phyloP scores from a whole-genome alignment of 2,888 invertebrate genomes.

The Apodemia mormo region DNA sequence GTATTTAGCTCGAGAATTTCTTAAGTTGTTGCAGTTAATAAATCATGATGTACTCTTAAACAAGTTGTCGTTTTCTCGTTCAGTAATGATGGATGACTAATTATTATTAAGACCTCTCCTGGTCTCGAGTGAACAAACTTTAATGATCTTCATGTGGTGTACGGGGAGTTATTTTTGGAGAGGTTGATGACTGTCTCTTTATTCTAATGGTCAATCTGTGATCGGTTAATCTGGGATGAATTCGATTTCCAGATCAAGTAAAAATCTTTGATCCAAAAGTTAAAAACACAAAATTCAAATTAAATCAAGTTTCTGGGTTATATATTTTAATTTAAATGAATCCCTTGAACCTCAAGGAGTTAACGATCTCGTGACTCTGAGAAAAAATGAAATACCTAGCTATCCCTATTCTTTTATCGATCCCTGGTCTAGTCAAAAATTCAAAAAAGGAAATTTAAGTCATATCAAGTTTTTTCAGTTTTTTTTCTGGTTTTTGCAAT shows the following conservation, averaged over 20 bases:
- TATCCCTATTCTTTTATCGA: too few species aligned
- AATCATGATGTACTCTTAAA: background rate
- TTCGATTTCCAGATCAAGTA: background rate
- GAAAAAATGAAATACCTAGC: too few species aligned
- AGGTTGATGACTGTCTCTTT: background rate
- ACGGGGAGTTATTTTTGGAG: background rate
- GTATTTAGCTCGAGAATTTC: too few species aligned
- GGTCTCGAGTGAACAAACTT: slow-evolving; percentile 1
- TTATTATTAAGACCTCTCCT: slow-evolving; percentile 3
- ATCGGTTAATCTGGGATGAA: background rate
- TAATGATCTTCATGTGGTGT: slow-evolving; percentile 3
- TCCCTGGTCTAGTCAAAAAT: too few species aligned
- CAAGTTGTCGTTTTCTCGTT: slow-evolving; percentile 2
- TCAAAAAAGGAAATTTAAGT: too few species aligned
- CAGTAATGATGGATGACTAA: slow-evolving; percentile 6
- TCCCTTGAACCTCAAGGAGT: too few species aligned
- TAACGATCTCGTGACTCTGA: too few species aligned
- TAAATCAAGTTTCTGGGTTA: too few species aligned
- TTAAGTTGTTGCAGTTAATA: background rate
- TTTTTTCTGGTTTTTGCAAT: too few species aligned
- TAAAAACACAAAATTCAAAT: too few species aligned
- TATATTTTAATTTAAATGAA: background rate
- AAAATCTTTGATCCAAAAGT: background rate
- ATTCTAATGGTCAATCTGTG: background rate
- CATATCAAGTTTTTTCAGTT: too few species aligned